Percentiles rank a stretch among this genome's conserved stretches.
These are phyloP conservation scores for Tetramorium simillimum DNA, from an alignment of 1,140 invertebrate genomes.

Conservation along the genomic window DNA sequence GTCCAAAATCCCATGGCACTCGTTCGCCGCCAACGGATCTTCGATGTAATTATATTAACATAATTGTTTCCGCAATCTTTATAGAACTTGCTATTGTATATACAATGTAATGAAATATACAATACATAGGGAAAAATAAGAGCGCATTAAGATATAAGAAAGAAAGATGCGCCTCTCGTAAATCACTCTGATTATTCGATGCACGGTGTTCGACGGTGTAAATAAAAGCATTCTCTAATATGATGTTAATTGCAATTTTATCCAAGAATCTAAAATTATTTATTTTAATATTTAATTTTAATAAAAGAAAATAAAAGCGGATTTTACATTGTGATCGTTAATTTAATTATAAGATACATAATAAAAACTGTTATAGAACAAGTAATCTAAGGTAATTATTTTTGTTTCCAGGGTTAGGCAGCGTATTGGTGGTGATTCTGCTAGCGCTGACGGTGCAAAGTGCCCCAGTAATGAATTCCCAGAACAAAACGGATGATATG, in stretches of 20 bases:
- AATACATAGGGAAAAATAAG: neutral
- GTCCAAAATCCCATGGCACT: neutral
- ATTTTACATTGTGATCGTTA: neutral
- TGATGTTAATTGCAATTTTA: neutral
- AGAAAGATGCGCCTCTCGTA: neutral
- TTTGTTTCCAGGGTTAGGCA: conserved; percentile 80
- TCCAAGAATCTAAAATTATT: neutral
- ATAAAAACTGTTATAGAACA: neutral
- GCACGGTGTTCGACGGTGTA: neutral
- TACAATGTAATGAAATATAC: neutral
- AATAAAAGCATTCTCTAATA: neutral
- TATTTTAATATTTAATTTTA: neutral
- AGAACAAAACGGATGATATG: conserved; percentile 72
- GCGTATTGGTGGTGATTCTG: conserved; percentile 79
- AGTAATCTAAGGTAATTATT: conserved; percentile 3
- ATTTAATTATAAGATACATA: neutral
- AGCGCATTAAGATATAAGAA: neutral
- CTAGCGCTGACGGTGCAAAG: conserved; percentile 78
- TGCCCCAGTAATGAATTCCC: conserved; percentile 79
- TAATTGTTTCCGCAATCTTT: conserved; percentile 14
- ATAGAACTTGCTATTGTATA: neutral
- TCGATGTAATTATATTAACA: neutral
- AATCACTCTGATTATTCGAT: neutral
- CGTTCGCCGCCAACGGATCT: neutral
- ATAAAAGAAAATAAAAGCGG: neutral